phyloP scores from a whole-genome alignment of 2,888 invertebrate species.

The Crepidodera aurea region DNA sequence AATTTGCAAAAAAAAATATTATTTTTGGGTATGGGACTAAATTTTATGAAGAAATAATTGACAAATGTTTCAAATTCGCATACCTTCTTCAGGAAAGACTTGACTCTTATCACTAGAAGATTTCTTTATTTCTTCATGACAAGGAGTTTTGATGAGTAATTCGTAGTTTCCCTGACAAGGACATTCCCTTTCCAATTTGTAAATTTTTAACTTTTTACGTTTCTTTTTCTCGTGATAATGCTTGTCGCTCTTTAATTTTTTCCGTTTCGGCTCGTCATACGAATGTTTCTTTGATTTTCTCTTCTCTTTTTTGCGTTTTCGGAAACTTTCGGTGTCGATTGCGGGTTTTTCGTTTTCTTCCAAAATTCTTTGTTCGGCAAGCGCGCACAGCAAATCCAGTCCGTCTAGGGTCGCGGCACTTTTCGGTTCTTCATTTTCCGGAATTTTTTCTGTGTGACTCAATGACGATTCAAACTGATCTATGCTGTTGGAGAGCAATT shows the following conservation, averaged over 20 bases:
- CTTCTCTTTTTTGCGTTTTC: constrained; percentile 60
- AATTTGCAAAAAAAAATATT: too few species aligned
- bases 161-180: constrained; percentile 52
- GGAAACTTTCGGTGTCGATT: constrained; percentile 39
- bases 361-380: constrained; percentile 84
- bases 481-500: constrained; percentile 84
- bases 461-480: constrained; percentile 73
- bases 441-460: constrained; percentile 51
- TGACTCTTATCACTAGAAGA: constrained; percentile 57
- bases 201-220: constrained; percentile 46
- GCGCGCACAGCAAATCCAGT: constrained; percentile 79
- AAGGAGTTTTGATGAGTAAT: constrained; percentile 57
- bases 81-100: constrained; percentile 26
- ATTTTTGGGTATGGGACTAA: too few species aligned
- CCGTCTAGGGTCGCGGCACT: constrained; percentile 67
- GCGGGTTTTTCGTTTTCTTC: constrained; percentile 68
- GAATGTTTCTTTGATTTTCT: constrained; percentile 59
- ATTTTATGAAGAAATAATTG: too few species aligned
- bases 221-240: constrained; percentile 48
- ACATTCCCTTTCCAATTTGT: constrained; percentile 45
- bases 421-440: constrained; percentile 54
- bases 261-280: constrained; percentile 58
- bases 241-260: constrained; percentile 55
- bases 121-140: constrained; percentile 60
- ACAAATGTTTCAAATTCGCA: too few species aligned